phyloP scores from a whole-genome alignment of 2,113 vertebrate genomes.

The Lepus europaeus region DNA sequence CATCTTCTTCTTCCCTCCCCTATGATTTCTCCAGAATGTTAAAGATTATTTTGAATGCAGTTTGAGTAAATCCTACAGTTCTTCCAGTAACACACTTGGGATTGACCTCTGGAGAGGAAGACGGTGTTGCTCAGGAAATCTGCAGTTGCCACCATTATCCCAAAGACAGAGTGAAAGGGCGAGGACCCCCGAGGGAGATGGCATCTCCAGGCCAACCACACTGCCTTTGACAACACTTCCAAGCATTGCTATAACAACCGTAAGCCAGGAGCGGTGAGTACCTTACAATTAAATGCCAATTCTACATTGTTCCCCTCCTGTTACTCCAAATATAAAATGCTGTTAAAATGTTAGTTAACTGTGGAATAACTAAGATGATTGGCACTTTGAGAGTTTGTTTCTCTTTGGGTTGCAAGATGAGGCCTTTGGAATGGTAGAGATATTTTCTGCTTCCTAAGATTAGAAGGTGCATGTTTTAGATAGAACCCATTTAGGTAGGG shows the following conservation, averaged over 20 bases:
- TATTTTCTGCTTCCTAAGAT: conserved; percentile 9
- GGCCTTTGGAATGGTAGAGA: background rate
- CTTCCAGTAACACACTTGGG: conserved; percentile 90
- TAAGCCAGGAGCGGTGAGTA: conserved; percentile 93
- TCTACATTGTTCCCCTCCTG: background rate
- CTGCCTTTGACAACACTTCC: conserved; percentile 91
- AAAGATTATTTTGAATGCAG: conserved; percentile 90
- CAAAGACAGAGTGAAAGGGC: conserved; percentile 93
- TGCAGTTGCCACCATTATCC: conserved; percentile 94
- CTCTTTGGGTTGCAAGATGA: background rate
- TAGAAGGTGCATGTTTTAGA: background rate
- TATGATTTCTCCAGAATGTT: conserved; percentile 86
- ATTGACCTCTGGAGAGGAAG: conserved; percentile 94
- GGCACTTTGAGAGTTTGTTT: background rate
- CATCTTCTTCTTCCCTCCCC: background rate
- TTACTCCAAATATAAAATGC: background rate
- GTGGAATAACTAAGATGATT: background rate
- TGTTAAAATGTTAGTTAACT: conserved; percentile 44
- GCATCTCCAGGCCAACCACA: conserved; percentile 91
- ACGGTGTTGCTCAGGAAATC: conserved; percentile 94
- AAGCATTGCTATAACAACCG: conserved; percentile 95
- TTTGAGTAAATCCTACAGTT: conserved; percentile 95
- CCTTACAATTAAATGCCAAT: background rate
- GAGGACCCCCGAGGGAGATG: conserved; percentile 91
- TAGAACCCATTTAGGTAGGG: background rate